phyloP scores from a whole-genome alignment of 1,140 invertebrate genomes.

The Macrobrachium nipponense region DNA sequence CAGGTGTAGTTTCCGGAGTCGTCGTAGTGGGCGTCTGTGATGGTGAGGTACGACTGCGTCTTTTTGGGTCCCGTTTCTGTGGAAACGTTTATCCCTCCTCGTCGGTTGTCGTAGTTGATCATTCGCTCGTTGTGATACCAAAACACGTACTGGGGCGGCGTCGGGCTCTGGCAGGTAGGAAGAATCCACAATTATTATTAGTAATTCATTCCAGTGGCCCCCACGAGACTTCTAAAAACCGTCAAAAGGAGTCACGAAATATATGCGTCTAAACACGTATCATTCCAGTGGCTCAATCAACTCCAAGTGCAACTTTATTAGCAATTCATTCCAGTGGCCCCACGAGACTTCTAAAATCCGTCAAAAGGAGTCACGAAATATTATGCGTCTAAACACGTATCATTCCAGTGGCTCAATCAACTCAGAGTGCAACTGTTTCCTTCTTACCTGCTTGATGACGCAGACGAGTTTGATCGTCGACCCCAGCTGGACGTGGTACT shows the following conservation, averaged over 20 bases:
- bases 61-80: slow-evolving; percentile 82
- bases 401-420: too few relatives aligned
- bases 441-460: slow-evolving; percentile 92
- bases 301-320: not conserved
- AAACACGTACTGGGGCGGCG: slow-evolving; percentile 70
- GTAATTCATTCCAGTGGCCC: not conserved
- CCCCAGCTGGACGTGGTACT: slow-evolving; percentile 89
- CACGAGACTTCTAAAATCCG: too few relatives aligned
- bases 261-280: not conserved
- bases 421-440: not conserved
- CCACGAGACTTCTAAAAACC: too few relatives aligned
- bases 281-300: too few relatives aligned
- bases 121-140: slow-evolving; percentile 87
- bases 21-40: slow-evolving; percentile 57
- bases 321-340: not conserved
- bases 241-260: not conserved
- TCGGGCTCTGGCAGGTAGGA: slow-evolving; percentile 67
- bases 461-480: slow-evolving; percentile 91
- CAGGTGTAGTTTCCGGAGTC: slow-evolving; percentile 65
- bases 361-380: not conserved
- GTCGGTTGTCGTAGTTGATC: slow-evolving; percentile 90
- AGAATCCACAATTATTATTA: slow-evolving; percentile 60
- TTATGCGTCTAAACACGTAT: not conserved
- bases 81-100: slow-evolving; percentile 86
- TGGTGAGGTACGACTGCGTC: slow-evolving; percentile 65